Base-by-base conservation (phyloP, 2,113 vertebrate genomes). In the Alethe castanea region DNA sequence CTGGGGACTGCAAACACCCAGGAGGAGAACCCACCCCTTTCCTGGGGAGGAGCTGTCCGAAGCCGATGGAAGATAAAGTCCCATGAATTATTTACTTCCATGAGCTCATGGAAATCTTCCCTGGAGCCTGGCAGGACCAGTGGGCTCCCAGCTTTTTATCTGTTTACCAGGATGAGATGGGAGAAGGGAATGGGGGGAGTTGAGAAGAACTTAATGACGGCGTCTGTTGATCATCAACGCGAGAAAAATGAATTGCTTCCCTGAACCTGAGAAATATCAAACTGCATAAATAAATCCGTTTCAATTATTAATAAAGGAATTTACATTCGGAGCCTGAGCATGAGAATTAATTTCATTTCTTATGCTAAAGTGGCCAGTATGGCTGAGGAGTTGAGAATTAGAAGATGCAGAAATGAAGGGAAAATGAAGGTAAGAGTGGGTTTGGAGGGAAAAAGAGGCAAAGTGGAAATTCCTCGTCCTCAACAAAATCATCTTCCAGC, bases 251-350 rank as follows among this genome's bases (percentile, higher is more conserved):
- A 97, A 97, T 97, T 97, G 97, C 97, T 97, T 98, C 96, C 97
- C 96, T 86, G 93, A 97, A 97, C 97, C 94, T 96, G 95, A 96
- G 95, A 96, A 96, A 97, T 96, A 97, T 98, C 98, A 98, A 98
- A 98, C 97, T 67, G 97, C 97, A 98, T 98, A 98, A 97, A 97
- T 98, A 98, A 97, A 95, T 50, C 96, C 66, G 56, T 91, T 94
- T 98, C 96, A 98, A 98, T 98, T 97, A 98, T 98, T 97, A 98
- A 98, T 98, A 96, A 85, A 96, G 15, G 24, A 95, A 98, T 97
- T 97, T 98, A 96, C 97, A 98, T 97, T 91, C 45, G 54, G 78
- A 97, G 97, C 91, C 88, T 24, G 89, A 97, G 96, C 95, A 64
- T 19, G 96, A 94, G 97, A 96, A 97, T 97, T 97, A 97, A 97